phyloP scores from a whole-genome alignment of 2,888 invertebrate species.

The Chrysolina haemoptera region DNA sequence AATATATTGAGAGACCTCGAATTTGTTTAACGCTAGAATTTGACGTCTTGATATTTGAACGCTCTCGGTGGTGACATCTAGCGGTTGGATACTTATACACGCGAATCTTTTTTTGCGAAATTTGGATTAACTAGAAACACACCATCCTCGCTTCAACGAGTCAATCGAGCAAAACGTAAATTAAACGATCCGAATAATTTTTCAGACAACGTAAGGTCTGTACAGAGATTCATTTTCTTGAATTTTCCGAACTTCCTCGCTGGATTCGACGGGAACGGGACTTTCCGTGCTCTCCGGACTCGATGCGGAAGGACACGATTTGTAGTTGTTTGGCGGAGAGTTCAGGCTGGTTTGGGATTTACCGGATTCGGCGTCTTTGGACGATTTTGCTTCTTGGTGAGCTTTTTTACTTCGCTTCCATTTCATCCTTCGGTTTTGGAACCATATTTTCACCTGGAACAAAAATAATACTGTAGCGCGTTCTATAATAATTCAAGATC shows the following conservation, averaged over 20 bases:
- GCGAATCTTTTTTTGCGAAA: background rate
- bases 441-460: slow-evolving; percentile 96
- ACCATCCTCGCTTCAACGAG: background rate
- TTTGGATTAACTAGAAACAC: background rate
- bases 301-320: slow-evolving; percentile 51
- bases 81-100: no score
- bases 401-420: slow-evolving; percentile 99
- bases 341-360: slow-evolving; percentile 54
- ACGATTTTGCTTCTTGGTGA: slow-evolving; percentile 86
- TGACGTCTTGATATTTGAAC: no score
- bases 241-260: slow-evolving; percentile 58
- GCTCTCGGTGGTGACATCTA: no score
- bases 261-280: slow-evolving; percentile 50
- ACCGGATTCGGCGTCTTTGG: slow-evolving; percentile 60
- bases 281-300: slow-evolving; percentile 51
- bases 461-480: slow-evolving; percentile 35
- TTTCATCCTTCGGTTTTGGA: slow-evolving; percentile 98
- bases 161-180: slow-evolving; percentile 17
- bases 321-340: slow-evolving; percentile 50
- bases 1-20: no score
- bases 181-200: slow-evolving; percentile 8
- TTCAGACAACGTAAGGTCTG: slow-evolving; percentile 71
- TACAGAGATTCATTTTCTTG: slow-evolving; percentile 69
- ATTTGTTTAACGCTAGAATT: no score
- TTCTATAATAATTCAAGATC: no score